Conservation (phyloP, 2,113 vertebrate species). For the Aleadryas rufinucha region DNA sequence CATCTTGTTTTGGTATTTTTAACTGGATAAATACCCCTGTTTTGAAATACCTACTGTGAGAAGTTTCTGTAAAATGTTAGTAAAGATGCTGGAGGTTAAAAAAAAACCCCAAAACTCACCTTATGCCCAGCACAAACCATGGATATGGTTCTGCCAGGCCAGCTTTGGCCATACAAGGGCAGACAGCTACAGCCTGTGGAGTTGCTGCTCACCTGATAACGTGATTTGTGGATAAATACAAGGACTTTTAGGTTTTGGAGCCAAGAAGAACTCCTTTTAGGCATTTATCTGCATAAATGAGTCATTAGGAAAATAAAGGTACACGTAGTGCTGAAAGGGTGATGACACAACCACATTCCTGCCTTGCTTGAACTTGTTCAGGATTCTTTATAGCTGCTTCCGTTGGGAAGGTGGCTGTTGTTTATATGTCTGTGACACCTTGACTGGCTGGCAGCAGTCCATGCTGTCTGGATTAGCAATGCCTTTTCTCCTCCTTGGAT, state of each 20-base stretch:
- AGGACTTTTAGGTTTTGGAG: not conserved
- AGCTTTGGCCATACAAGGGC: not conserved
- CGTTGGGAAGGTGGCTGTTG: conserved; percentile 24
- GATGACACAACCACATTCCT: conserved; percentile 55
- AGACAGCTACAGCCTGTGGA: not conserved
- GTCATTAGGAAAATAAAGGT: conserved; percentile 45
- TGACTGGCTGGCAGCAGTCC: not conserved
- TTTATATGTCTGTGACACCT: conserved; percentile 14
- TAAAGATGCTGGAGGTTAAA: not conserved
- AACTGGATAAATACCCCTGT: not conserved
- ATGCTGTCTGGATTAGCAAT: not conserved
- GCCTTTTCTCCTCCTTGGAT: not conserved
- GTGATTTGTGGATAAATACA: not conserved
- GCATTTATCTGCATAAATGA: conserved; percentile 45
- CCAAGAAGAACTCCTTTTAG: conserved; percentile 20
- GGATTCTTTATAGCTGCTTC: conserved; percentile 5
- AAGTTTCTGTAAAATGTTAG: not conserved
- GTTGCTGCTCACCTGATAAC: not conserved
- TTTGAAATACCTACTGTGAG: not conserved
- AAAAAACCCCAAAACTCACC: not conserved
- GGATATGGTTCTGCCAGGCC: not conserved
- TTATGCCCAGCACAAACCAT: not conserved
- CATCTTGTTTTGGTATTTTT: not conserved
- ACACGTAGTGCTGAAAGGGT: not conserved
- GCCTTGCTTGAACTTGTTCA: conserved; percentile 19